Evolutionary conservation across 2,797 vertebrate genomes (phyloP), one percentile per base, ranked within the genome.

Genomic region (Sylvilagus floridanus): DNA sequence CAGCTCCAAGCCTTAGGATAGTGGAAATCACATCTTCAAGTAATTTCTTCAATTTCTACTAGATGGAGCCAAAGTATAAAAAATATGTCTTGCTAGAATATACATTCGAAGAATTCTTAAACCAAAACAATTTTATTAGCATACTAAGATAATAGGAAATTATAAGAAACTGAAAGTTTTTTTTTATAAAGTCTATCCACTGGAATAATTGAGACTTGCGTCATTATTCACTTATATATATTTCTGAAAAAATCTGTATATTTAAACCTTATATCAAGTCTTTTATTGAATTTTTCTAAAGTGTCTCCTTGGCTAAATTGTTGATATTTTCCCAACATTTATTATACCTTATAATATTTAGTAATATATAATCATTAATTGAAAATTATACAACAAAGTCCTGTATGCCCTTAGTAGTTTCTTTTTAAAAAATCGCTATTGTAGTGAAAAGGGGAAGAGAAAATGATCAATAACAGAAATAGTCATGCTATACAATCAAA

Each of bases 51-150:
- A 75, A 4, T 83, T 16, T 78, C 89, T 98, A 96, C 98, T 98
- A 98, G 98, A 96, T 98, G 98, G 98, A 97, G 98, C 97, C 98
- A 98, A 96, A 98, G 96, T 96, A 97, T 96, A 97, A 97, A 95
- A 97, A 98, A 98, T 98, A 93, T 66, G 10, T 14, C 10, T 35
- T 30, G 24, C 30, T 32, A 17, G 1, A 0, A 0, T 68, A 13
- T 14, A 57, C 3, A 54, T 19, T 77, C 3, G 4, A 66, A 79
- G 4, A 21, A 37, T 79, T 86, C 60, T 79, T 92, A 87, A 72
- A 4, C 57, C 57, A 52, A 73, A 94, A 4, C 16, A 77, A 1
- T 84, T 96, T 84, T 37, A 84, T 69, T 77, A 89, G 42, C 16
- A 92, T 47, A 82, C 90, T 68, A 96, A 95, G 94, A 5, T 21